Conservation (phyloP, 2,113 vertebrate genomes). For the Ammodytes dubius region DNA sequence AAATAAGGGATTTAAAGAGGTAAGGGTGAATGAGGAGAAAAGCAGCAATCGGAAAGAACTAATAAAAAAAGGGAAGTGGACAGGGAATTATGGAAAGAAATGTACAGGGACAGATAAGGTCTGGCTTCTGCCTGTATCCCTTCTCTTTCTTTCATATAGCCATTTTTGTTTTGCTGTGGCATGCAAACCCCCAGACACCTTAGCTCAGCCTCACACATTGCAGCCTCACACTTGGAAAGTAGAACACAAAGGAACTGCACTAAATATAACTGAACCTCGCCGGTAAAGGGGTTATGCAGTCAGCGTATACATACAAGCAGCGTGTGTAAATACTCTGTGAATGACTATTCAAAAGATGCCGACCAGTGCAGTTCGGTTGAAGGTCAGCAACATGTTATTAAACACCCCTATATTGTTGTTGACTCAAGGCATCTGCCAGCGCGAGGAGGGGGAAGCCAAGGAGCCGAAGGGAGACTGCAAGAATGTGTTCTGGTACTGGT, state of each 20-base stretch:
- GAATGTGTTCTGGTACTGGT: constrained; percentile 65
- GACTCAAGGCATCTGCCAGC: constrained; percentile 49
- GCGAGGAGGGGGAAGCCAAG: constrained; percentile 35
- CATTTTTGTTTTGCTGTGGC: constrained; percentile 44
- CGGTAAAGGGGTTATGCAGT: background rate
- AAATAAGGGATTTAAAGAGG: constrained; percentile 19
- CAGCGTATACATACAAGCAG: background rate
- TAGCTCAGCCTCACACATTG: constrained; percentile 21
- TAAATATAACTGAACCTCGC: constrained; percentile 20
- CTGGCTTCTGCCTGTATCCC: constrained; percentile 50
- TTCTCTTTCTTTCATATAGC: constrained; percentile 28
- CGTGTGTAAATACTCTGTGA: background rate
- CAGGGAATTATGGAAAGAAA: constrained; percentile 48
- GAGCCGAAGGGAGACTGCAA: constrained; percentile 31
- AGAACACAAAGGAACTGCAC: constrained; percentile 8
- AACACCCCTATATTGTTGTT: constrained; percentile 45
- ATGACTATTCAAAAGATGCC: background rate
- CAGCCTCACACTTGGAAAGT: constrained; percentile 35
- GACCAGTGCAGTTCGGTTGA: constrained; percentile 22
- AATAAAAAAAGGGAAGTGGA: constrained; percentile 33
- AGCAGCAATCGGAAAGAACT: constrained; percentile 44
- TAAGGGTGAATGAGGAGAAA: constrained; percentile 10
- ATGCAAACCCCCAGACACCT: constrained; percentile 43
- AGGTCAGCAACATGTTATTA: constrained; percentile 31
- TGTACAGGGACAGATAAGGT: constrained; percentile 50